A percentile compares a stretch with the other conserved stretches of the same genome.
Conservation (phyloP, 2,797 vertebrate species). For the Ispidina picta region DNA sequence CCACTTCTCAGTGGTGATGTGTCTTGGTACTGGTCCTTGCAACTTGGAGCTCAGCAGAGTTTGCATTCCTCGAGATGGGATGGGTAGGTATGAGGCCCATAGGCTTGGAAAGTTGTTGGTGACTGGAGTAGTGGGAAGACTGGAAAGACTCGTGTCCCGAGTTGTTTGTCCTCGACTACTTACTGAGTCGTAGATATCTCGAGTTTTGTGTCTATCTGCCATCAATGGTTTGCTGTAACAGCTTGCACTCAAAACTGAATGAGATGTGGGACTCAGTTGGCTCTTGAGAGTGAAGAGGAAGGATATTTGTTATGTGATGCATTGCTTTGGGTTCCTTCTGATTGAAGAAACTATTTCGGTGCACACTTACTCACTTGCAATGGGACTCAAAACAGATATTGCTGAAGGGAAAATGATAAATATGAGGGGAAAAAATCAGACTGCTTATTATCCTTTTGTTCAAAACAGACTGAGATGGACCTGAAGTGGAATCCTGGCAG, state of each 20-base stretch:
- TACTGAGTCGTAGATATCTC: not conserved
- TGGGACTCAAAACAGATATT: not conserved
- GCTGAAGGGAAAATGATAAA: not conserved
- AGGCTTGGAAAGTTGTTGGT: not conserved
- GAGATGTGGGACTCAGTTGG: not conserved
- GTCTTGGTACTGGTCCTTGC: not conserved
- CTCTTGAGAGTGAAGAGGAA: not conserved
- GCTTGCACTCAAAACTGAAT: not conserved
- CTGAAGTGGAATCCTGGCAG: conserved; percentile 32
- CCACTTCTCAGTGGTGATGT: not conserved
- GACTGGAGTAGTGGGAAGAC: not conserved
- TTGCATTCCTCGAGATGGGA: not conserved
- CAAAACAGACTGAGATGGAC: conserved; percentile 49
- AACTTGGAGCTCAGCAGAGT: not conserved
- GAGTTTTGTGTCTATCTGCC: not conserved
- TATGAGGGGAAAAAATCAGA: not conserved
- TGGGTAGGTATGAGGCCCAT: not conserved
- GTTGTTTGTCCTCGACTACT: not conserved
- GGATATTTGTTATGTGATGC: accelerated
- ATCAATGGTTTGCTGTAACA: not conserved
- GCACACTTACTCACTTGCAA: not conserved
- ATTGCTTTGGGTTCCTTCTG: not conserved
- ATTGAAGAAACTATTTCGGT: not conserved
- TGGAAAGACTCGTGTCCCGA: not conserved
- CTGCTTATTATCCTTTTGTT: conserved; percentile 7